Evolutionary conservation across 2,113 vertebrate genomes (phyloP), one percentile per base, ranked within the genome.

Genomic region (Peucedramus taeniatus): DNA sequence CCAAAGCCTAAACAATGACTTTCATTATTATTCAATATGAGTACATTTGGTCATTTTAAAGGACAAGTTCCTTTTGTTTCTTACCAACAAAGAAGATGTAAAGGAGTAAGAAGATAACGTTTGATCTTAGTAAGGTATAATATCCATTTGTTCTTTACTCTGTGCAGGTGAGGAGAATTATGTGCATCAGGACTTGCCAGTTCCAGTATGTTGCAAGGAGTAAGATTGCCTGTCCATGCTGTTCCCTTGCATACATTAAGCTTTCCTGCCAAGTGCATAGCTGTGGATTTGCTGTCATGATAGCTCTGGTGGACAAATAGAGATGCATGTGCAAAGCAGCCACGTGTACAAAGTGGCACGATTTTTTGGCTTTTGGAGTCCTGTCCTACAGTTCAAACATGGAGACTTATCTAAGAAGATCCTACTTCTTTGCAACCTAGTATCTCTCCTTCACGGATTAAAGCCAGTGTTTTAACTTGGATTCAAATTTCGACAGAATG

Each of bases 331-430:
- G 49, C 30, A 82, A 60, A 88, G 39, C 40, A 65, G 51, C 11
- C 22, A 0, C 7, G 4, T 16, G 16, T 33, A 82, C 7, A 14
- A 65, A 66, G 11, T 31, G 26, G 40, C 22, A 82, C 0, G 0
- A 17, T 28, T 24, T 77, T 82, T 75, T 49, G 28, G 10, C 11
- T 49, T 17, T 42, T 74, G 42, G 59, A 84, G 7, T 11, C 15
- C 18, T 37, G 5, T 49, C 24, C 22, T 56, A n/a, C 12, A 45
- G 20, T 37, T 81, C 65, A 78, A 63, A 81, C 14, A 63, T 13
- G 12, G 66, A 83, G 24, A 61, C 7, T 37, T 63, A 22, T 31
- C 31, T 57, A 70, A n/a, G 40, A 69, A 71, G 13, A 71, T 72
- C 24, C 24, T 45, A 19, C 16, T 49, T 82, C 35, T 69, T 77